These are phyloP conservation scores for Eilema caniola DNA, from an alignment of 2,888 invertebrate species.

Conservation along the genomic window DNA sequence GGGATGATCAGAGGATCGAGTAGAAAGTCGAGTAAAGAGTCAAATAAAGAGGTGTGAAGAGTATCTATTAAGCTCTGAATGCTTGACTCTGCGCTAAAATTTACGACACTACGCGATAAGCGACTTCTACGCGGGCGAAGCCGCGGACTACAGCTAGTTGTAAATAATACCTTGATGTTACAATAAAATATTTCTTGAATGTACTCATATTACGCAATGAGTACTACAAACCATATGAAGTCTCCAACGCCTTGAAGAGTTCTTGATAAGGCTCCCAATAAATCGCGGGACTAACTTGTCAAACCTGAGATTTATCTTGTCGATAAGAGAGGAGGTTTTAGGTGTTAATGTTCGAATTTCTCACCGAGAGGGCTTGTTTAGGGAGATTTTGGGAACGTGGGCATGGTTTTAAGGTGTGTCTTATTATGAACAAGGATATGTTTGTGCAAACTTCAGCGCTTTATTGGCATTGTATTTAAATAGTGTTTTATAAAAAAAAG, in stretches of 20 bases:
- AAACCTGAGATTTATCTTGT: conserved; percentile 46
- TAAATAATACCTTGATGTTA: background rate
- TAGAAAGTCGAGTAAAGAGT: too few species aligned
- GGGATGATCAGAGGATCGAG: too few species aligned
- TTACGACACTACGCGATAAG: too few species aligned
- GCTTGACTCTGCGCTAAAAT: too few species aligned
- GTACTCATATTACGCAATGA: conserved; percentile 17
- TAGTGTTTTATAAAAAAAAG: too few species aligned
- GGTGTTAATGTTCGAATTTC: conserved; percentile 22
- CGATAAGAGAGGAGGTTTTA: conserved; percentile 3
- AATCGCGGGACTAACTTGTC: conserved; percentile 46
- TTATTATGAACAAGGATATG: background rate
- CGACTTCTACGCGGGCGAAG: too few species aligned
- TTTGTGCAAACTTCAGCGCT: background rate
- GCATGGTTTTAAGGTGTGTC: background rate
- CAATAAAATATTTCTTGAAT: background rate
- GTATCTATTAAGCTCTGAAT: too few species aligned
- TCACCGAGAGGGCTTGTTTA: background rate
- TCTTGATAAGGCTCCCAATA: conserved; percentile 44
- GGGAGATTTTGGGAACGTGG: background rate
- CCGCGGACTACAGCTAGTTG: too few species aligned
- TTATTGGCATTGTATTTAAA: background rate
- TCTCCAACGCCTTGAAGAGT: conserved; percentile 22
- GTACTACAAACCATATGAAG: conserved; percentile 36
- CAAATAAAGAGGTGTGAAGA: too few species aligned